Conservation (phyloP, 2,113 vertebrate species). For the Chamaea fasciata region DNA sequence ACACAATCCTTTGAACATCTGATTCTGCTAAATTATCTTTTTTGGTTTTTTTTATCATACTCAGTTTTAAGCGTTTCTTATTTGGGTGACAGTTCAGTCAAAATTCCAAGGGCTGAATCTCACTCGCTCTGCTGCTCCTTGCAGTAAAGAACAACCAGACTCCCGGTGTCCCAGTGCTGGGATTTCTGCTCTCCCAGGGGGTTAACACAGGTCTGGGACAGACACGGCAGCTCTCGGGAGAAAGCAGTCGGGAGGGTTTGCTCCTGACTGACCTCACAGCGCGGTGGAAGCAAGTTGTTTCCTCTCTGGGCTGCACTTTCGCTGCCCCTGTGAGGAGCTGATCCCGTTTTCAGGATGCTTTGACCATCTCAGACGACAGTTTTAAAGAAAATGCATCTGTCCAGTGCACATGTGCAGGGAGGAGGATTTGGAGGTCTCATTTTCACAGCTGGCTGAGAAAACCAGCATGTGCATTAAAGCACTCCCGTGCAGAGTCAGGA, state of each 20-base stretch:
- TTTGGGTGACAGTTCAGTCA: slow-evolving; percentile 7
- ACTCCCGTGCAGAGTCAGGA: background rate
- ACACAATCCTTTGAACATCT: slow-evolving; percentile 10
- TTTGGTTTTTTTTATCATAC: background rate
- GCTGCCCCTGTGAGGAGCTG: background rate
- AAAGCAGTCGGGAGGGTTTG: background rate
- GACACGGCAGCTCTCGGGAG: background rate
- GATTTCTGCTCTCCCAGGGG: background rate
- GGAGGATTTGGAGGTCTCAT: background rate
- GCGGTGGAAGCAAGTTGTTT: background rate
- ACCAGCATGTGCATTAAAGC: background rate
- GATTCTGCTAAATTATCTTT: background rate
- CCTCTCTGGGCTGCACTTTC: background rate
- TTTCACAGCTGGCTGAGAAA: background rate
- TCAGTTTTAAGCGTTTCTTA: background rate
- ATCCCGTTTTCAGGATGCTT: background rate
- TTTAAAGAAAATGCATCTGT: background rate
- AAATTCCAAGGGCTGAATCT: slow-evolving; percentile 7
- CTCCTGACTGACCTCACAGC: background rate
- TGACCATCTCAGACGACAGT: background rate
- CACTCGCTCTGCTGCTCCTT: background rate
- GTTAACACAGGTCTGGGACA: background rate
- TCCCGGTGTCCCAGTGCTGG: background rate
- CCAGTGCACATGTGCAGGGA: background rate
- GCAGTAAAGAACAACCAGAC: background rate